Base-by-base conservation (phyloP, 2,888 invertebrate genomes). In the Lobophora halterata region DNA sequence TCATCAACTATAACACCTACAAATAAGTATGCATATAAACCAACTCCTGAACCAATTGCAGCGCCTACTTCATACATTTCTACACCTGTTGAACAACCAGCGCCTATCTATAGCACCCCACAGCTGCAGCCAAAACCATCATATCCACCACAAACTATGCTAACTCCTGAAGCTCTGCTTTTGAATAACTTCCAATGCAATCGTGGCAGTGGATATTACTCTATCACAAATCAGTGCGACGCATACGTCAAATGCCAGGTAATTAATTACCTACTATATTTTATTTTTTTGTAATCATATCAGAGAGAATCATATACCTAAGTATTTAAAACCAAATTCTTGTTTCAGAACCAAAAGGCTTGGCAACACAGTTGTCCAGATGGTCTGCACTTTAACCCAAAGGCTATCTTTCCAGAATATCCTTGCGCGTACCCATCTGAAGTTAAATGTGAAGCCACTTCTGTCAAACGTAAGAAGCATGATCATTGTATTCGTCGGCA, bases 371-470 rank as follows among this genome's bases (percentile, higher is more conserved):
- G 90, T 1, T 95, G 95, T 48, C 92, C 93, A 1, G 93, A 94
- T 62, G 94, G 94, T 7, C 80, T 94, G 11, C 79, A 92, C 4
- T 95, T 93, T 70, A 93, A 94, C 57, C 89, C 91, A 1, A 89
- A 90, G 7, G 80, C 86, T 0, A 83, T 88, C 3, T 73, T 75
- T 32, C 89, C 88, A 14, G 88, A 89, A 23, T 93, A 91, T 57
- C 93, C 93, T 2, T 95, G 95, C 55, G 90, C 92, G 49, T 93
- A 94, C 71, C 93, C 95, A 5, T 91, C 91, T 34, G 93, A 94
- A 58, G 92, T 94, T 0, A 86, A 91, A 55, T 95, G 95, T 63
- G 79, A 76, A 1, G 90, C 89, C 40, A 85, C 92, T 51, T 71
- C 89, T 2, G 76, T 77, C 14, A 40, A 35, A 51, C 65, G 70